Evolutionary conservation across 2,888 invertebrate species (phyloP), one percentile per base, ranked within the genome.

Genomic region (Polia nebulosa): DNA sequence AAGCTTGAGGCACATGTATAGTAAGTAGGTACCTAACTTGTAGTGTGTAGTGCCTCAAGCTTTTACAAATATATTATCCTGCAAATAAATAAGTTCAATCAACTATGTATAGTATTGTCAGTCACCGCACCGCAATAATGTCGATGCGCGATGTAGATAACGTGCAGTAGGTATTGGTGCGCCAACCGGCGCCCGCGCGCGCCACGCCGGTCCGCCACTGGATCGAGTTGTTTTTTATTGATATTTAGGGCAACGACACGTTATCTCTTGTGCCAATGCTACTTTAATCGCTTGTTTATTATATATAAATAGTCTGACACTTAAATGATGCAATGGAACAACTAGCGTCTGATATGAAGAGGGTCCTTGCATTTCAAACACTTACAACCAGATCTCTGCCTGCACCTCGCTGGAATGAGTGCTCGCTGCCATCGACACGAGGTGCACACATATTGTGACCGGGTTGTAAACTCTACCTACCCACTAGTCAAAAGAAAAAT

Each of bases 201-300:
- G 29, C 45, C 65, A 13, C 11, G 34, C 45, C 32, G 11, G 7
- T 17, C 27, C 20, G 62, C 17, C 20, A 17, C 44, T 36, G 25
- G 20, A 17, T 51, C 44, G 41, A 27, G 53, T 60, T 52, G 51
- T 71, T 73, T 76, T 71, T 52, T 74, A 73, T 70, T 65, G 69
- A 72, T 76, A 82, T 73, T 52, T 75, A 61, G 87, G 80, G 39
- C 87, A 63, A 81, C 61, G 86, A 86, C 88, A 72, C 72, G 49
- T 85, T 88, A 88, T 88, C 88, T 72, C 17, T 34, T 41, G 58
- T 65, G 62, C 20, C 79, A 63, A 72, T 59, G 49, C 52, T 67
- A 58, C 64, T 61, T 53, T 49, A 49, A 51, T 55, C 22, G 29
- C 36, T 55, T 49, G 34, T 45, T 55, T 55, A 62, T 36, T 49